Evolutionary conservation across 2,888 invertebrate species (phyloP).

Genomic region (Furcula furcula): DNA sequence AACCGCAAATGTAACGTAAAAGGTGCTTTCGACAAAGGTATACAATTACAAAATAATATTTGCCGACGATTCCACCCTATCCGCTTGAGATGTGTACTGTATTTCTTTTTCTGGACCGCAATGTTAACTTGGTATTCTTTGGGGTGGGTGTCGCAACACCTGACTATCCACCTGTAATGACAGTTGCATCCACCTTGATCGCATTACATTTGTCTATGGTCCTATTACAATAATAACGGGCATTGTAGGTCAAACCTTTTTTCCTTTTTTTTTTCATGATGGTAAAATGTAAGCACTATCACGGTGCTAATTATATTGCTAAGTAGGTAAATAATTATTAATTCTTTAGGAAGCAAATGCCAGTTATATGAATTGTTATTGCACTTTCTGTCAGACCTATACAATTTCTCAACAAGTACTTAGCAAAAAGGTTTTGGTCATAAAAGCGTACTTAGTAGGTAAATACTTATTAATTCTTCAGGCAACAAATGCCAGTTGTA

Average conservation of each 20-base stretch:
- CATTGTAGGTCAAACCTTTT: slow-evolving; percentile 38
- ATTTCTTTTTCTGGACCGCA: slow-evolving; percentile 7
- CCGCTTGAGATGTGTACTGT: not conserved
- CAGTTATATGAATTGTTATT: slow-evolving; percentile 12
- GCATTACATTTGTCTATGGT: slow-evolving; percentile 33
- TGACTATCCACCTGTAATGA: slow-evolving; percentile 64
- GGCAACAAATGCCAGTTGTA: too few species aligned
- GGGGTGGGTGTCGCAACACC: slow-evolving; percentile 52
- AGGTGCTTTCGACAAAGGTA: slow-evolving; percentile 52
- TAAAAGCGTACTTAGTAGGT: too few species aligned
- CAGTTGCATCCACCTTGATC: slow-evolving; percentile 67
- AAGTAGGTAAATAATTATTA: too few species aligned
- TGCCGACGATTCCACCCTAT: slow-evolving; percentile 8
- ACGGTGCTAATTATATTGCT: slow-evolving; percentile 22
- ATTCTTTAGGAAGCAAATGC: slow-evolving; percentile 19
- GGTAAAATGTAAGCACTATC: slow-evolving; percentile 21
- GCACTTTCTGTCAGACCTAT: too few species aligned
- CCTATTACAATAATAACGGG: slow-evolving; percentile 51
- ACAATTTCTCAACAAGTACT: too few species aligned
- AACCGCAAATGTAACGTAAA: slow-evolving; percentile 42
- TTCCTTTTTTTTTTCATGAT: slow-evolving; percentile 26
- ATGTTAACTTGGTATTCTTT: slow-evolving; percentile 28
- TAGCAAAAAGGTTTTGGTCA: too few species aligned
- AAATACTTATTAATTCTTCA: too few species aligned
- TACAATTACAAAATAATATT: slow-evolving; percentile 20